phyloP scores from a whole-genome alignment of 2,888 invertebrate genomes.

The Calameuta pallipes region DNA sequence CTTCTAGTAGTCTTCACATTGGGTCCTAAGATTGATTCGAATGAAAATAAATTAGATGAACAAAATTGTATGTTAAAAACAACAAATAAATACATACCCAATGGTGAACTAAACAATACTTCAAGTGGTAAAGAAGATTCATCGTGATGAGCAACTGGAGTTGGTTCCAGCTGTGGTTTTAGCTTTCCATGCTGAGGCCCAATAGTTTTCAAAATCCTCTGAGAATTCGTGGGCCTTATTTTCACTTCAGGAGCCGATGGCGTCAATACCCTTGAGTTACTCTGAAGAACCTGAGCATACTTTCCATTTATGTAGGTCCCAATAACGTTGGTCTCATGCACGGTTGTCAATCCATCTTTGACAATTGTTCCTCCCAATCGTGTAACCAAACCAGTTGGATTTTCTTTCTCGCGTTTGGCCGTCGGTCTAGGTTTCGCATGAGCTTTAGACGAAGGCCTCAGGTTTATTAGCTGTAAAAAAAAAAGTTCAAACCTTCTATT shows the following conservation, averaged over 20 bases:
- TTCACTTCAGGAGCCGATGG: conserved; percentile 68
- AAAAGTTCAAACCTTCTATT: not conserved
- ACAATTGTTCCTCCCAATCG: conserved; percentile 87
- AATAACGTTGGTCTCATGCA: conserved; percentile 90
- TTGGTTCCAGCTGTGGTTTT: conserved; percentile 73
- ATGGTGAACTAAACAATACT: conserved; percentile 68
- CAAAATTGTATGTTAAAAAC: not conserved
- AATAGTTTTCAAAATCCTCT: conserved; percentile 82
- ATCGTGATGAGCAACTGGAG: conserved; percentile 71
- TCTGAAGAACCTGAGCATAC: conserved; percentile 87
- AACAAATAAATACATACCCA: conserved; percentile 52
- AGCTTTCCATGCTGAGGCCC: conserved; percentile 71
- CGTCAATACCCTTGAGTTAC: conserved; percentile 77
- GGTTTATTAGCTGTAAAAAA: conserved; percentile 71
- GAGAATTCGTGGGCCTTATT: conserved; percentile 75
- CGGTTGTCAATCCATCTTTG: conserved; percentile 84
- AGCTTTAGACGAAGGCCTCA: conserved; percentile 76
- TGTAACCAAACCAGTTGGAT: conserved; percentile 84
- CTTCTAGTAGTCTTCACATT: conserved; percentile 51
- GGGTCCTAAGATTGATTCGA: conserved; percentile 29
- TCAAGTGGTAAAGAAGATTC: conserved; percentile 71
- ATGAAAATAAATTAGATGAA: not conserved
- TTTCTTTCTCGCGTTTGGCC: conserved; percentile 71
- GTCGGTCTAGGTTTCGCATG: conserved; percentile 68
- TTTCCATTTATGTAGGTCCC: conserved; percentile 89